Conservation (phyloP, 2,113 vertebrate genomes). For the Naja naja region DNA sequence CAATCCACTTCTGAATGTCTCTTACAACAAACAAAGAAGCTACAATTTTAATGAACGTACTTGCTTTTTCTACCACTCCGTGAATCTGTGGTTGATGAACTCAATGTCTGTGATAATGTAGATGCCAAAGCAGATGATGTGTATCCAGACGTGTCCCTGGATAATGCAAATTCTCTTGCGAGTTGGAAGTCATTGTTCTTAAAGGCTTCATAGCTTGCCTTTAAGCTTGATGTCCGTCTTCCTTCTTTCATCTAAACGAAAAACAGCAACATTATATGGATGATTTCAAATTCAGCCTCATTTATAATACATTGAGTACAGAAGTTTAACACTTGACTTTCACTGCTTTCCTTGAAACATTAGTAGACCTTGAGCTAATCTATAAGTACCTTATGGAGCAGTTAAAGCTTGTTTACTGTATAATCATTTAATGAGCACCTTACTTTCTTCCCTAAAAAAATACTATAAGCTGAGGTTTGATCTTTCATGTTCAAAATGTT, state of each 20-base stretch:
- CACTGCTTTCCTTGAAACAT: not conserved
- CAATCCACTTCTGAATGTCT: not conserved
- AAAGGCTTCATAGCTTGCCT: conserved; percentile 98
- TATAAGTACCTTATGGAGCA: not conserved
- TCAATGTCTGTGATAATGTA: conserved; percentile 90
- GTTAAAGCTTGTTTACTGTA: not conserved
- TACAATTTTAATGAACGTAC: conserved; percentile 70
- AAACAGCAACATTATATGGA: conserved; percentile 6
- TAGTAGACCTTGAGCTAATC: not conserved
- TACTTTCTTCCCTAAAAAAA: not conserved
- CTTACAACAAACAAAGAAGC: not conserved
- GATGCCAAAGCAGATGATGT: conserved; percentile 92
- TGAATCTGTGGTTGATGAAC: conserved; percentile 83
- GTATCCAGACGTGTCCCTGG: conserved; percentile 82
- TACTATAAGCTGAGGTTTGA: not conserved
- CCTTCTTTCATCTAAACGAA: conserved; percentile 94
- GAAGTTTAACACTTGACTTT: not conserved
- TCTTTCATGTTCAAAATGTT: not conserved
- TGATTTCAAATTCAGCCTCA: not conserved
- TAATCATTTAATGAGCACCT: not conserved
- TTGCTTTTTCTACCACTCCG: conserved; percentile 94
- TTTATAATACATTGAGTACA: not conserved
- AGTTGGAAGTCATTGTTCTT: conserved; percentile 98
- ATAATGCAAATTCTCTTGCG: conserved; percentile 86
- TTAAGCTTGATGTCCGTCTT: conserved; percentile 92